Evolutionary conservation across 2,888 invertebrate genomes (phyloP), one percentile per base, ranked within the genome.

Genomic region (Philhelius pedissequus): DNA sequence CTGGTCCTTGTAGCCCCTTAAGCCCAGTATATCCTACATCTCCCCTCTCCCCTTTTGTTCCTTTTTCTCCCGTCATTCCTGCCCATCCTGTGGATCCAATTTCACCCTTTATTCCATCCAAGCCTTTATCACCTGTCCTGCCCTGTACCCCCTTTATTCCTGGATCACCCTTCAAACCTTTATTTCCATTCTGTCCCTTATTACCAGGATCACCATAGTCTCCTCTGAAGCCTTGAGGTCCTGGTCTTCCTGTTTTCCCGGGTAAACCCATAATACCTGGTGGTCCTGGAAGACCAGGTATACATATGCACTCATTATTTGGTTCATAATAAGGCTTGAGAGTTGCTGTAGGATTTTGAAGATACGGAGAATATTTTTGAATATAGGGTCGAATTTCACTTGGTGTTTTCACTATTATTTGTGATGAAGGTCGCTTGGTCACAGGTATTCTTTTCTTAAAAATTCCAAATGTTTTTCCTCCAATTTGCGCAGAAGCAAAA

Each of bases 381-480:
- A 56, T 20, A 9, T 56, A 22, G 7, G 56, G 32, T 27, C 20
- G 56, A 27, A 52, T 15, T 52, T 52, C n/a, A 52, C 8, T 52
- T 52, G 50, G 50, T n/a, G 27, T 5, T 27, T 56, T 56, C 35
- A 11, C 13, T 35, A 56, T 35, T 35, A 56, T 20, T 35, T 48
- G 48, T 22, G 11, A 5, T 20, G 20, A 2, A 11, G 48, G 48
- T 43, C 20, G 18, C 4, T 43, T 43, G 4, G 9, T 18, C 18
- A 0, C 11, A 18, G 32, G 0, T 52, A 30, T 15, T 35, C 20
- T 56, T n/a, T 35, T 32, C 20, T 56, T 56, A 35, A 20, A 35
- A 7, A 56, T 11, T 0, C 35, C 56, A 35, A 56, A 56, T 9
- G 20, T 13, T 35, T 35, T 56, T 3, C 3, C 13, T 8, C 22